phyloP scores from a whole-genome alignment of 2,113 vertebrate species.

The Seriola rivoliana region DNA sequence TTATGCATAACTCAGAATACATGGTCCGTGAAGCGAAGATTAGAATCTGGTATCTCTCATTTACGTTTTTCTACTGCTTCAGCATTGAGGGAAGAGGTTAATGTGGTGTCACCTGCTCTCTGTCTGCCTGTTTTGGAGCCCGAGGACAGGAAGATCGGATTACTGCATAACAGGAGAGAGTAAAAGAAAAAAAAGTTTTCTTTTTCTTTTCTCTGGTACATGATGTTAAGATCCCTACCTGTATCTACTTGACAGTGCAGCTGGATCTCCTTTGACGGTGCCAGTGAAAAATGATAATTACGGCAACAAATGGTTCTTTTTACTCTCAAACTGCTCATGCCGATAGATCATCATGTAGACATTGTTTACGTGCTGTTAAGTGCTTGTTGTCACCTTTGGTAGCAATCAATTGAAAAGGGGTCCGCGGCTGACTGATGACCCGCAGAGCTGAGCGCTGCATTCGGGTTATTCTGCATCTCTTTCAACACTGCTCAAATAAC shows the following conservation, averaged over 20 bases:
- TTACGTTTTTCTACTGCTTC: constrained; percentile 77
- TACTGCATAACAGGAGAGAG: constrained; percentile 67
- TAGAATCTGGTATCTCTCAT: constrained; percentile 81
- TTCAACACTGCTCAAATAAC: constrained; percentile 60
- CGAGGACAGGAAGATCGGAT: constrained; percentile 78
- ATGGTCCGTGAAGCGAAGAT: constrained; percentile 77
- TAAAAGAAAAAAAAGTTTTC: constrained; percentile 42
- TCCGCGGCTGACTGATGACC: constrained; percentile 72
- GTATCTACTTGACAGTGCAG: constrained; percentile 72
- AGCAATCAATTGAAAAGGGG: constrained; percentile 64
- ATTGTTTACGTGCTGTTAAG: constrained; percentile 78
- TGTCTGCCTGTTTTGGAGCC: constrained; percentile 74
- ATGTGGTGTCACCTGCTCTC: constrained; percentile 76
- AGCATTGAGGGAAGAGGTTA: constrained; percentile 73
- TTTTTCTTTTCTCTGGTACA: constrained; percentile 45
- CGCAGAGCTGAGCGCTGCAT: constrained; percentile 22
- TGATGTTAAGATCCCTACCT: constrained; percentile 69
- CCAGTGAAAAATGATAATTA: constrained; percentile 79
- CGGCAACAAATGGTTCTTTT: constrained; percentile 76
- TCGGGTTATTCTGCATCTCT: constrained; percentile 61
- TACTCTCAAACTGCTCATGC: constrained; percentile 66
- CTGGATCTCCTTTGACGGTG: constrained; percentile 60
- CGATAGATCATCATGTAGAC: constrained; percentile 73
- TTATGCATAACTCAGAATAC: constrained; percentile 69
- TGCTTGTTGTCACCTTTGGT: constrained; percentile 78